Evolutionary conservation across 2,113 vertebrate genomes (phyloP).

Genomic region (Nerophis lumbriciformis): DNA sequence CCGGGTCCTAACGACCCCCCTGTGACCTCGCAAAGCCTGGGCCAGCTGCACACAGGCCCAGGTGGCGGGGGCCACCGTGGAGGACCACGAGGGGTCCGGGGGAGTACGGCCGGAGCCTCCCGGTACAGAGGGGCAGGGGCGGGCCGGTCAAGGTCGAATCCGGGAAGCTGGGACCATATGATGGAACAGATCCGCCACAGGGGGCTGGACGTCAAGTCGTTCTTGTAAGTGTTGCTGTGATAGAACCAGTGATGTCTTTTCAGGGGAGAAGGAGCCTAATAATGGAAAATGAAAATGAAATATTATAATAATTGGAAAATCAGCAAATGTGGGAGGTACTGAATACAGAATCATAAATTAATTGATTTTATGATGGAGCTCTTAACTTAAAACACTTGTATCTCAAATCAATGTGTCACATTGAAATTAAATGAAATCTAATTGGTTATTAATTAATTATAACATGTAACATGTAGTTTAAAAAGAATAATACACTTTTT

Average conservation of each 20-base stretch:
- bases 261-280: too few relatives aligned
- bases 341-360: too few relatives aligned
- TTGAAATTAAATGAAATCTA: too few relatives aligned
- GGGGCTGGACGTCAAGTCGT: slow-evolving; percentile 98
- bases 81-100: slow-evolving; percentile 85
- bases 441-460: too few relatives aligned
- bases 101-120: slow-evolving; percentile 85
- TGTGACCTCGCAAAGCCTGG: slow-evolving; percentile 95
- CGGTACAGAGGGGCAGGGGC: slow-evolving; percentile 80
- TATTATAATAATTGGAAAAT: too few relatives aligned
- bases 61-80: slow-evolving; percentile 73
- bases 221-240: slow-evolving; percentile 83
- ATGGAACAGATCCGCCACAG: slow-evolving; percentile 96
- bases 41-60: slow-evolving; percentile 84
- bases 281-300: too few relatives aligned
- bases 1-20: slow-evolving; percentile 87
- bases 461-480: too few relatives aligned
- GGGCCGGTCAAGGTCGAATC: slow-evolving; percentile 86
- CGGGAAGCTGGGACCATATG: slow-evolving; percentile 98
- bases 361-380: too few relatives aligned
- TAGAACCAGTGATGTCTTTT: not conserved
- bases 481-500: too few relatives aligned
- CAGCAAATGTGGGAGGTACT: too few relatives aligned
- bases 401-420: too few relatives aligned
- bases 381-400: too few relatives aligned